Conservation (phyloP, 2,888 invertebrate species). For the Zygogramma bicolorata region DNA sequence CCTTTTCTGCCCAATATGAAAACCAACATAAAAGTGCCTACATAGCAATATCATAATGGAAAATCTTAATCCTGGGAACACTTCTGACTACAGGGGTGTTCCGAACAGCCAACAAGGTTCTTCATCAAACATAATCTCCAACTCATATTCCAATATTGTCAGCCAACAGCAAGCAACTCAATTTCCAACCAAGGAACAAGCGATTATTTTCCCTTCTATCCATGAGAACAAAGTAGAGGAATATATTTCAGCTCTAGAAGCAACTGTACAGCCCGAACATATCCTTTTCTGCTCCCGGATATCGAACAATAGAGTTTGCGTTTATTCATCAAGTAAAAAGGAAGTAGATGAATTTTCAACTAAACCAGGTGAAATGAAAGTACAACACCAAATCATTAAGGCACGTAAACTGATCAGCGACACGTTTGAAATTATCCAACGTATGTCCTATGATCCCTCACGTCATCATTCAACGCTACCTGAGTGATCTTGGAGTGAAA, state of each 20-base stretch:
- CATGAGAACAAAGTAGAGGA: background rate
- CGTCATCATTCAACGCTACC: background rate
- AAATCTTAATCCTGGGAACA: background rate
- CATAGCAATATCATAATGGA: no score
- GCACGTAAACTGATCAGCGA: background rate
- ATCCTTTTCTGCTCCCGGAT: no score
- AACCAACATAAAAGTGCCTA: no score
- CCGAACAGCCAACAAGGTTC: background rate
- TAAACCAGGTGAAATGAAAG: background rate
- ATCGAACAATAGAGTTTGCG: background rate
- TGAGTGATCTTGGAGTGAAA: background rate
- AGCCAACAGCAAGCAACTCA: background rate
- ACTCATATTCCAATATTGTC: background rate
- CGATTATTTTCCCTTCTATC: background rate
- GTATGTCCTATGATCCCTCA: background rate
- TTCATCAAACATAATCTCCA: no score
- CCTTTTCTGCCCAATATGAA: no score
- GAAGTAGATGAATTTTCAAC: background rate
- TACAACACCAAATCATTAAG: background rate
- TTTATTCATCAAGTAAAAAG: background rate
- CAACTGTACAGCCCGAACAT: background rate
- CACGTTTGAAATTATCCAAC: background rate
- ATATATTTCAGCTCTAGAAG: background rate
- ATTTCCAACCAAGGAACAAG: background rate
- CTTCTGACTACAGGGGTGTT: background rate